Conservation (phyloP, 1,140 invertebrate genomes). For the Coenobita brevimanus region DNA sequence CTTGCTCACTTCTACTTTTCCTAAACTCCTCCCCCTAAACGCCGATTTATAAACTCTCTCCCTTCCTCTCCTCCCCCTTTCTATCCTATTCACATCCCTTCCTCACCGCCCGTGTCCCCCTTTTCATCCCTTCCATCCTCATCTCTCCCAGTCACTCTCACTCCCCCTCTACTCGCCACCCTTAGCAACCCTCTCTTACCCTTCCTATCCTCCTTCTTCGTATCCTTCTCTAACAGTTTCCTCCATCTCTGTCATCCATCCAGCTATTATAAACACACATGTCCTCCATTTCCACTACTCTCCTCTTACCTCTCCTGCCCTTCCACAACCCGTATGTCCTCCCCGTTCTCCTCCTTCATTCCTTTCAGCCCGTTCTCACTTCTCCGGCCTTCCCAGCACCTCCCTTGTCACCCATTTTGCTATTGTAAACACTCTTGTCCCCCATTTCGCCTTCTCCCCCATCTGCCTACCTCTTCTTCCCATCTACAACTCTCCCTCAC, state of each 20-base stretch:
- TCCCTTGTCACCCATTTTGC: neutral
- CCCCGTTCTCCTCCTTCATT: neutral
- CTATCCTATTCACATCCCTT: neutral
- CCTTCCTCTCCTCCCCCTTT: neutral
- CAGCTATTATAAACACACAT: neutral
- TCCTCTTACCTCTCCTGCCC: no score
- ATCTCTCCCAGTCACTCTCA: neutral
- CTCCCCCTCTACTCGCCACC: no score
- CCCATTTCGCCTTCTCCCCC: no score
- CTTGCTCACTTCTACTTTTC: no score
- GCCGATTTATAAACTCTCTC: neutral
- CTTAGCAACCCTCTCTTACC: no score
- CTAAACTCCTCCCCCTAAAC: constrained; percentile 7
- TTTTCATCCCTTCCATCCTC: neutral
- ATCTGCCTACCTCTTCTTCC: no score
- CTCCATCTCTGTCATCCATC: neutral
- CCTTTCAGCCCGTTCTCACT: neutral
- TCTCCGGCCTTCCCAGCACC: neutral
- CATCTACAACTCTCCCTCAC: no score
- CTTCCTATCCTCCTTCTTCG: no score
- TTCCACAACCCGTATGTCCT: no score
- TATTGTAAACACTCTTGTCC: neutral
- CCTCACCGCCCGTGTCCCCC: neutral
- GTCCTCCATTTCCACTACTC: no score
- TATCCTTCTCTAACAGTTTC: no score